phyloP scores from a whole-genome alignment of 2,797 vertebrate genomes.

The Erpetoichthys calabaricus region DNA sequence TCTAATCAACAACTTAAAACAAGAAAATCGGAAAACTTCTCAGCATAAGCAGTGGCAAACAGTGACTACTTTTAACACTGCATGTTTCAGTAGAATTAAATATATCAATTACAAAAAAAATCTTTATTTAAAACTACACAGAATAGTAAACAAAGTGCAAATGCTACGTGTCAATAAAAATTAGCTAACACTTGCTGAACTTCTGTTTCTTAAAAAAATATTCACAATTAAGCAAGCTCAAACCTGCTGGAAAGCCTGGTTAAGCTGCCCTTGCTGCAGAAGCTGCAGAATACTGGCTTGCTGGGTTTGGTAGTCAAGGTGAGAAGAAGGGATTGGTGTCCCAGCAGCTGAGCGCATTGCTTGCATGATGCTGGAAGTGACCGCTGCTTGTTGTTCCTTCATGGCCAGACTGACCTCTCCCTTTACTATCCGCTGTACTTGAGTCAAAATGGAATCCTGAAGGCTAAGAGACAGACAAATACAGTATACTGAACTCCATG shows the following conservation, averaged over 20 bases:
- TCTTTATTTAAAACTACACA: too few species aligned
- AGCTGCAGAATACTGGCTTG: constrained; percentile 85
- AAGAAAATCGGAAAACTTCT: too few species aligned
- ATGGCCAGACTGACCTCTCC: constrained; percentile 87
- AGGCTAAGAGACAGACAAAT: constrained; percentile 46
- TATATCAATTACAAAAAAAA: too few species aligned
- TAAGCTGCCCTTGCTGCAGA: constrained; percentile 91
- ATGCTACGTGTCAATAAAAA: too few species aligned
- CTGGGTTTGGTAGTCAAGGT: constrained; percentile 89
- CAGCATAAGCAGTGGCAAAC: too few species aligned
- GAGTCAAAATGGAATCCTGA: constrained; percentile 85
- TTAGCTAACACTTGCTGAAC: too few species aligned
- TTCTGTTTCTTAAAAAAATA: too few species aligned
- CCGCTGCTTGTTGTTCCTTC: constrained; percentile 90
- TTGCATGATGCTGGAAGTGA: constrained; percentile 95
- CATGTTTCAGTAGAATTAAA: too few species aligned
- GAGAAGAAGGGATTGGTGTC: constrained; percentile 79
- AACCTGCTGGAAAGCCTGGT: constrained; percentile 97
- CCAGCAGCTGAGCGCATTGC: constrained; percentile 89
- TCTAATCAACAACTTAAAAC: too few species aligned
- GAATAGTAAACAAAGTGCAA: too few species aligned
- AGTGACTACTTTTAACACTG: too few species aligned
- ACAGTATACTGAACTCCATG: constrained; percentile 12
- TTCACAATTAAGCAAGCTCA: too few species aligned
- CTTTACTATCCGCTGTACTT: constrained; percentile 89